These are phyloP conservation scores for Aurelia aurita DNA, from an alignment of 30 jellyfish, hydroid and myxozoan genomes.

Conservation along the genomic window DNA sequence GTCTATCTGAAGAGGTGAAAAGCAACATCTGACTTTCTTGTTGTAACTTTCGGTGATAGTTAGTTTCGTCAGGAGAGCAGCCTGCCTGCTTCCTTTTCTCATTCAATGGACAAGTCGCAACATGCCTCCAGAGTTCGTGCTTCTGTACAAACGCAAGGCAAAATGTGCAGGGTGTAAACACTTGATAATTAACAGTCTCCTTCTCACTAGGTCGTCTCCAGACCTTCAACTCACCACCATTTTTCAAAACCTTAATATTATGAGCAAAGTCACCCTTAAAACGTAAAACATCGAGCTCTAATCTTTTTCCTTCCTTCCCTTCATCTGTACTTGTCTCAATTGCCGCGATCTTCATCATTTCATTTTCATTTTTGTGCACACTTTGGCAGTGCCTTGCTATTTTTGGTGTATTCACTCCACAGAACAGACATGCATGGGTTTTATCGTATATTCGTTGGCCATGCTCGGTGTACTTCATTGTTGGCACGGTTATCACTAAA, in stretches of 20 bases:
- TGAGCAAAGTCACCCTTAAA: conserved; percentile 44
- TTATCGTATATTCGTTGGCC: conserved; percentile 46
- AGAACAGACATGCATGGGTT: conserved; percentile 23
- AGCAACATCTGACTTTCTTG: conserved; percentile 43
- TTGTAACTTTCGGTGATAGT: conserved; percentile 2
- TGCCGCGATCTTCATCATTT: conserved; percentile 17
- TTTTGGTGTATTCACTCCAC: conserved; percentile 31
- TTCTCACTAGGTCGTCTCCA: conserved; percentile 47
- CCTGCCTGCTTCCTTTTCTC: background rate
- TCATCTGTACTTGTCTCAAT: background rate
- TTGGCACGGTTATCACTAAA: conserved; percentile 24
- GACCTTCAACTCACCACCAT: conserved; percentile 53
- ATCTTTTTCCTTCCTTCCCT: conserved; percentile 3
- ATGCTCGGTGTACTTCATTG: background rate
- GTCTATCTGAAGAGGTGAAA: background rate
- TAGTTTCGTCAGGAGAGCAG: conserved; percentile 5
- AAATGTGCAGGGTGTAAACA: conserved; percentile 38
- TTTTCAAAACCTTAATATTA: conserved; percentile 35
- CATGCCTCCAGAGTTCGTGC: conserved; percentile 65
- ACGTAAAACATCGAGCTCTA: conserved; percentile 24
- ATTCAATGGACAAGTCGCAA: conserved; percentile 23
- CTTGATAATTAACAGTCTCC: background rate
- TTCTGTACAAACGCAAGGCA: conserved; percentile 49
- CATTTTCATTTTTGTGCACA: conserved; percentile 35
- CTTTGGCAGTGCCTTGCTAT: conserved; percentile 45